Base-by-base conservation (phyloP, 2,888 invertebrate genomes). In the Argynnis bischoffii region DNA sequence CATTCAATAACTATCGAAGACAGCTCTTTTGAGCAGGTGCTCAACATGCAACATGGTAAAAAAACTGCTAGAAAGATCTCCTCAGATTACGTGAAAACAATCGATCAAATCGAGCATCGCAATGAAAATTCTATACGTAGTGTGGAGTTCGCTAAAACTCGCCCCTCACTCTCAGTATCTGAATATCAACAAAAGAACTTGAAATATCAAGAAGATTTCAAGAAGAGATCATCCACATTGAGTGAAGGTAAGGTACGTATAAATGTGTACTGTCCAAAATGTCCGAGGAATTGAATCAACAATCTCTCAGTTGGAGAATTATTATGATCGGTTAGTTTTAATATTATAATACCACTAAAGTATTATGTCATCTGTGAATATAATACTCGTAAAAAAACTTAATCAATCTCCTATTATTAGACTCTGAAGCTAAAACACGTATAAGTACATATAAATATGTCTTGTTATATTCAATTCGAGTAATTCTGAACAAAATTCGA, bases 11-110 rank as follows among this genome's bases (percentile, higher is more conserved):
- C 74, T 0, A 61, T 72, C 3, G 75, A 78, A n/a, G 69, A 74
- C 0, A 73, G 72, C 3, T 81, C 87, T 0, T 78, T 78, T 18
- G 86, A 87, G 11, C 75, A 83, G 8, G 75, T 85, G 3, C 77
- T 88, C 0, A 77, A 79, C n/a, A 50, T 88, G 53, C 88, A 88
- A 75, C 87, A 87, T 70, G 84, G 84, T 2, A 81, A 80, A 69
- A 85, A 75, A 67, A 68, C 83, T 1, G 78, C 78, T 1, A 79
- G 88, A 13, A 89, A 89, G 75, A 83, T 90, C 72, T 90, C 90
- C 2, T 83, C 87, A 0, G 90, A 91, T 69, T 89, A 90, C 69
- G 86, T 87, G 0, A 86, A 82, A 67, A 86, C 87, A 2, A 83
- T 89, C 26, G 83, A 85, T 46, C 79, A 82, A 64, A 80, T 84